Conservation (phyloP, 2,888 invertebrate genomes). For the Synergus laeviventris region DNA sequence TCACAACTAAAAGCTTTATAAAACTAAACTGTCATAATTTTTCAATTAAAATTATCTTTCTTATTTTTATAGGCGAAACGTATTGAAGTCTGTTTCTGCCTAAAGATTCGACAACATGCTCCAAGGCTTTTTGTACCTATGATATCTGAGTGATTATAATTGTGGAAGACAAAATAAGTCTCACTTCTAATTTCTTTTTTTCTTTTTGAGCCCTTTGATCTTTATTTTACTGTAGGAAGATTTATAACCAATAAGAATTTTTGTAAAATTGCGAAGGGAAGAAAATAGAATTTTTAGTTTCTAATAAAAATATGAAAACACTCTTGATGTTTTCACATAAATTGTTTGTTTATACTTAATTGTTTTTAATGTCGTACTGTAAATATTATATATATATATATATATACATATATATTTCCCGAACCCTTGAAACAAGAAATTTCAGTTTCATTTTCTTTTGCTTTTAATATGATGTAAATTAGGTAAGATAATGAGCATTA, state of each 20-base stretch:
- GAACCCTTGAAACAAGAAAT: background rate
- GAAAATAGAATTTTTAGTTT: background rate
- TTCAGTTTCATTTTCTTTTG: background rate
- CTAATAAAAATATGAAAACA: background rate
- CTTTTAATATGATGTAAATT: background rate
- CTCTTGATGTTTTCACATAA: background rate
- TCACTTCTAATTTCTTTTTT: background rate
- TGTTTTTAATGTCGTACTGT: slow-evolving; percentile 1
- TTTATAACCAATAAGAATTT: background rate
- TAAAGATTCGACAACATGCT: slow-evolving; percentile 27
- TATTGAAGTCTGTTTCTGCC: slow-evolving; percentile 35
- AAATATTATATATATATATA: no score
- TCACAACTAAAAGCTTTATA: background rate
- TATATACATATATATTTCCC: no score
- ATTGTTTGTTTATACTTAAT: background rate
- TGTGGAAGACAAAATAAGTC: background rate
- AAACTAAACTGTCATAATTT: background rate
- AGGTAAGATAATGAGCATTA: background rate
- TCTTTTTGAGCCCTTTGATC: background rate
- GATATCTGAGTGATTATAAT: slow-evolving; percentile 23
- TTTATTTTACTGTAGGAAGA: background rate
- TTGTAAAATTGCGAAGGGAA: background rate
- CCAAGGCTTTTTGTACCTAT: slow-evolving; percentile 30
- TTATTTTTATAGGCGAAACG: slow-evolving; percentile 33
- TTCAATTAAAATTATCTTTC: background rate